Conservation (phyloP, 2,797 vertebrate genomes). For the Limnodromus scolopaceus region DNA sequence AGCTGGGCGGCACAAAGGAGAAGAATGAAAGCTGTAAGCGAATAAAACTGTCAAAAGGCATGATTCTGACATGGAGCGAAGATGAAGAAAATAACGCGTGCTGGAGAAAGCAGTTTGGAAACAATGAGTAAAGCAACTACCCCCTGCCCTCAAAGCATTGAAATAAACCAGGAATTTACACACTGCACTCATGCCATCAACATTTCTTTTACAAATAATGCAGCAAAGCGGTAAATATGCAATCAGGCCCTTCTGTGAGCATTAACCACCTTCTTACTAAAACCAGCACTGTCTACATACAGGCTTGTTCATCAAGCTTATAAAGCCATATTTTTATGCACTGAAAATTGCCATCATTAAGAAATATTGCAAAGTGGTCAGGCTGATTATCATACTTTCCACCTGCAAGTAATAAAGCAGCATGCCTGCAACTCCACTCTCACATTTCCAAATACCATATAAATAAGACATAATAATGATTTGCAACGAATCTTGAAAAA, state of each 20-base stretch:
- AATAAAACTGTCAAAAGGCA: not conserved
- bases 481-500: slow-evolving; percentile 19
- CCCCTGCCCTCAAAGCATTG: not conserved
- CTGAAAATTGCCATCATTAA: not conserved
- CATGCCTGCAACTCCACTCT: not conserved
- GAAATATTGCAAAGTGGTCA: not conserved
- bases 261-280: not conserved
- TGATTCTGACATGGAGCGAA: not conserved
- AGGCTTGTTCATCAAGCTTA: not conserved
- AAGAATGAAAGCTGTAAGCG: not conserved
- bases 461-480: not conserved
- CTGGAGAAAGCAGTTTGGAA: not conserved
- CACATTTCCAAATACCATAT: not conserved
- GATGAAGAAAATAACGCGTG: not conserved
- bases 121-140: not conserved
- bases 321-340: not conserved
- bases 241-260: not conserved
- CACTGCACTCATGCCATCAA: not conserved
- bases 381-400: slow-evolving; percentile 8
- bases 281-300: not conserved
- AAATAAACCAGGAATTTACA: not conserved
- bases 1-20: not conserved
- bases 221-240: not conserved
- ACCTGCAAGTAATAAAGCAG: slow-evolving; percentile 48
- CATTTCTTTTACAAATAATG: not conserved